Evolutionary conservation across 2,888 invertebrate genomes (phyloP).

Genomic region (Tetrapedia diversipes): DNA sequence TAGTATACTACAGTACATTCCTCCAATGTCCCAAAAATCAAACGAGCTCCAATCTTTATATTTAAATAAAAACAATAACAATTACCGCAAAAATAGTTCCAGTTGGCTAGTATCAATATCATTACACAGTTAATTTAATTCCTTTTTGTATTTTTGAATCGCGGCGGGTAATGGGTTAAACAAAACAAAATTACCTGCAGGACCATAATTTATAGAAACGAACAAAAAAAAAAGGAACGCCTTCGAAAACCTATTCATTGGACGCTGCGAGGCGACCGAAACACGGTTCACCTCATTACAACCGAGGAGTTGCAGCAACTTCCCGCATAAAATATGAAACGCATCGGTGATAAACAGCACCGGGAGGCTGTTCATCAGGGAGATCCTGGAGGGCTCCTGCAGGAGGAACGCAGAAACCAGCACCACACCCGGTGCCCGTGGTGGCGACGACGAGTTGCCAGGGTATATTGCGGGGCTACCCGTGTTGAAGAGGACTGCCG

Average conservation of each 20-base stretch:
- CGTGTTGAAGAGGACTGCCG: conserved; percentile 71
- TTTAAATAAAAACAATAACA: no score
- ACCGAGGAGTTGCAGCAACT: not conserved
- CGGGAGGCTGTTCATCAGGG: not conserved
- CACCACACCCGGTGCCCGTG: conserved; percentile 39
- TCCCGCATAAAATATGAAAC: conserved; percentile 9
- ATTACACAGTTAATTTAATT: no score
- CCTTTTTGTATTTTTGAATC: no score
- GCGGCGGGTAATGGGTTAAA: no score
- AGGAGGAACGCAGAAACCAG: conserved; percentile 19
- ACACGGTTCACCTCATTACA: not conserved
- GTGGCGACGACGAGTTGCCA: conserved; percentile 53
- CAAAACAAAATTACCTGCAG: no score
- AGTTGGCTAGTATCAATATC: no score
- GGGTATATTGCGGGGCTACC: conserved; percentile 70
- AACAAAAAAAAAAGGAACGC: not conserved
- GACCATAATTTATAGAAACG: no score
- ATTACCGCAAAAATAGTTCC: no score
- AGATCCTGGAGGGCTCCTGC: not conserved
- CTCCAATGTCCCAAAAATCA: no score
- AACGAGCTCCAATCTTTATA: no score
- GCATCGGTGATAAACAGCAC: conserved; percentile 16
- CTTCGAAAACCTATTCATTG: not conserved
- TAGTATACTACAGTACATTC: no score
- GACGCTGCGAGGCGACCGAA: not conserved